Conservation (phyloP, 2,113 vertebrate species). For the Trematocara nigrifrons region DNA sequence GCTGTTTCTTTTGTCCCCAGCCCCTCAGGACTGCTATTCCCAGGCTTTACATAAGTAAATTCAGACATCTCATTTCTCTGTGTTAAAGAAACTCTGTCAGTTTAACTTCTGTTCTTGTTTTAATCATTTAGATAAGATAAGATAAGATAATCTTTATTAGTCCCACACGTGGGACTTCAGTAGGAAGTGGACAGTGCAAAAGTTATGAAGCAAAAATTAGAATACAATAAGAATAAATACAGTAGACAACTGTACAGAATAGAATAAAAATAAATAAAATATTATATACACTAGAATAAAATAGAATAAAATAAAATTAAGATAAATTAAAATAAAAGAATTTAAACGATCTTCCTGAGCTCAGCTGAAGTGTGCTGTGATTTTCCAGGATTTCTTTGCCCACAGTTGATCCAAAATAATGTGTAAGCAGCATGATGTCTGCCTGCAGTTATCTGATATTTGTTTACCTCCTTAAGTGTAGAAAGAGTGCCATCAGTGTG, state of each 20-base stretch:
- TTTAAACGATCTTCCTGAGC: too few species aligned
- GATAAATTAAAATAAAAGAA: too few species aligned
- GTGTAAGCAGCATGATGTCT: fast-evolving
- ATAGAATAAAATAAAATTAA: too few species aligned
- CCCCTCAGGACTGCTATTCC: not conserved
- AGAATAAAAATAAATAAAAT: too few species aligned
- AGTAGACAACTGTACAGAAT: too few species aligned
- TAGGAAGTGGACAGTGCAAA: too few species aligned
- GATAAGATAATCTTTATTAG: too few species aligned
- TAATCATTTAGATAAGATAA: not conserved
- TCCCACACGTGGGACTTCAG: too few species aligned
- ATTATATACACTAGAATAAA: too few species aligned
- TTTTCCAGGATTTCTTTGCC: not conserved
- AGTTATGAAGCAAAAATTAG: too few species aligned
- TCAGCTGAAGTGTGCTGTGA: not conserved
- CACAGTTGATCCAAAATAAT: not conserved
- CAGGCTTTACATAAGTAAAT: not conserved
- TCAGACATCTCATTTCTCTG: not conserved
- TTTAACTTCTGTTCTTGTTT: not conserved
- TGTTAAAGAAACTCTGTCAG: not conserved
- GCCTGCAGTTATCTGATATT: not conserved
- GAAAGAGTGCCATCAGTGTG: not conserved
- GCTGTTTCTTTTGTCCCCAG: not conserved
- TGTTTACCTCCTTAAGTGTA: not conserved
- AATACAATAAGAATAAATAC: too few species aligned